Conservation (phyloP, 2,888 invertebrate genomes). For the Monopis laevigella region DNA sequence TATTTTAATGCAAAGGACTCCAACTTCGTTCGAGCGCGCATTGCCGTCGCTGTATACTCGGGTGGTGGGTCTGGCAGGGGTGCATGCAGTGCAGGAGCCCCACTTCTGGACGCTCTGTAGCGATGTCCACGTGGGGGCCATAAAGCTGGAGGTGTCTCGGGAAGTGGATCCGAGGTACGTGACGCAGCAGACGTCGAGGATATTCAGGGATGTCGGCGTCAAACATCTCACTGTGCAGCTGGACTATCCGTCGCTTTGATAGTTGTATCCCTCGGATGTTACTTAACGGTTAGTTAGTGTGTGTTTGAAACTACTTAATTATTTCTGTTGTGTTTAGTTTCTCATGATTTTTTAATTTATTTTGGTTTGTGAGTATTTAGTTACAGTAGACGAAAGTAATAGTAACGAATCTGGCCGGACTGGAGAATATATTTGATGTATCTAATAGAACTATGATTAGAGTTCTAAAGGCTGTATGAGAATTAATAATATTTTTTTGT, state of each 20-base stretch:
- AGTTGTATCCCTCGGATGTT: no score
- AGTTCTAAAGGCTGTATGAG: no score
- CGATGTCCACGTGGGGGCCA: constrained; percentile 89
- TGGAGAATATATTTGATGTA: no score
- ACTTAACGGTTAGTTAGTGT: no score
- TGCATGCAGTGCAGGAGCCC: constrained; percentile 95
- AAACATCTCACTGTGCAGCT: constrained; percentile 92
- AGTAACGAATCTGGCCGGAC: no score
- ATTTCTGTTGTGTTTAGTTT: no score
- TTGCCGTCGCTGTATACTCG: constrained; percentile 90
- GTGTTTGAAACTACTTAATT: no score
- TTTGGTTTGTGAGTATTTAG: no score
- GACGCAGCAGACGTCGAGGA: constrained; percentile 91
- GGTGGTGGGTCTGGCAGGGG: constrained; percentile 90
- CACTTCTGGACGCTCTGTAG: constrained; percentile 99
- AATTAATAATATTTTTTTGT: no score
- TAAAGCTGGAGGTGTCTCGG: constrained; percentile 94
- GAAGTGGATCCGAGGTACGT: constrained; percentile 94
- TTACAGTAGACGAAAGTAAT: no score
- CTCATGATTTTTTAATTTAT: no score
- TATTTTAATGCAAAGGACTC: constrained; percentile 95
- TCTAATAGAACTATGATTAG: no score
- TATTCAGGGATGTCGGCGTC: constrained; percentile 92
- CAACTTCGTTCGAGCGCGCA: constrained; percentile 79
- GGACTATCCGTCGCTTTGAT: constrained; percentile 81